Evolutionary conservation across 2,888 invertebrate species (phyloP), one percentile per base, ranked within the genome.

Genomic region (Pediacus dermestoides): DNA sequence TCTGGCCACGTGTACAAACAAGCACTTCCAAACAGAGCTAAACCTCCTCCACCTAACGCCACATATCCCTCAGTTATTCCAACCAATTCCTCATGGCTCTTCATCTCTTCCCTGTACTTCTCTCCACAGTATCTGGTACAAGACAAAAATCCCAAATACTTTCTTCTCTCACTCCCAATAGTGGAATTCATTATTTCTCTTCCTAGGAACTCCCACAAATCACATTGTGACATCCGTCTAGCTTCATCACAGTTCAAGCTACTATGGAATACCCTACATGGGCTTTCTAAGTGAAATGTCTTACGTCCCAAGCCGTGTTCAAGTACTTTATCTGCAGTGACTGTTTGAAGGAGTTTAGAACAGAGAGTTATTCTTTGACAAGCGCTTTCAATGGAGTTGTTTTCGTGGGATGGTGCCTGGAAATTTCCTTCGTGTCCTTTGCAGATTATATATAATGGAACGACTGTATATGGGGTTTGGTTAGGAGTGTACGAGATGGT

Each of bases 1-100:
- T 76, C 76, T 1, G 95, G 90, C 94, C 94, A 95, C 2, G 91
- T 87, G 64, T 91, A 88, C 33, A 95, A 76, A 61, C 88, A 91
- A 1, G 85, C 92, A 0, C 89, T 88, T 4, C 94, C 92, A 63
- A 94, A 88, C 8, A 95, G 70, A 4, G 94, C 95, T 42, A 96
- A 71, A 1, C 93, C 93, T 14, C 94, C 94, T 9, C 89, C 88
- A 22, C 94, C 94, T 39, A 94, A 72, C 1, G 94, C 93, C n/a
- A 88, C 88, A 66, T 92, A 86, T 1, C 83, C 90, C 62, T 83
- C 79, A 4, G 86, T 82, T 47, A 83, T 72, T 1, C 76, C 74
- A 53, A 82, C 71, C 16, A 82, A 80, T 61, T 82, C 84, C 32
- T 81, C 80, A 60, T 87, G 83, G 1, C 80, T 78, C 64, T 76